phyloP scores from a whole-genome alignment of 2,113 vertebrate genomes.

The Callipepla squamata region DNA sequence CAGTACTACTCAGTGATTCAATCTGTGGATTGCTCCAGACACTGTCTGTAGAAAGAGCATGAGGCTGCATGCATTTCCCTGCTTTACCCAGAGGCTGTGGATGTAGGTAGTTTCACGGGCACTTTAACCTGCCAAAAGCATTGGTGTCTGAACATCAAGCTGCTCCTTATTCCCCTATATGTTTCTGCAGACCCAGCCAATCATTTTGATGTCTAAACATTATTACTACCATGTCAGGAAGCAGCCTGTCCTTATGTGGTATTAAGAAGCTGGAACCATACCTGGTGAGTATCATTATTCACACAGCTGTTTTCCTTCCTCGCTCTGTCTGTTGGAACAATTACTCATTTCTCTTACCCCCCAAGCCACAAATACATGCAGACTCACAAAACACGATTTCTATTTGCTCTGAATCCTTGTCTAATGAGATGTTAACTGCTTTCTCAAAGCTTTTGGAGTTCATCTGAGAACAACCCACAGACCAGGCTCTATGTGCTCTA shows the following conservation, averaged over 20 bases:
- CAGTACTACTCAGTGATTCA: not conserved
- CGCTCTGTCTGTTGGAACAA: not conserved
- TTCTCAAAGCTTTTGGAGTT: not conserved
- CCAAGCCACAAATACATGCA: not conserved
- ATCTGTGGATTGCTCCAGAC: not conserved
- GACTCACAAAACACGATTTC: not conserved
- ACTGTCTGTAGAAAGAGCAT: not conserved
- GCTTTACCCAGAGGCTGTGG: not conserved
- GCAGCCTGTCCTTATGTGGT: not conserved
- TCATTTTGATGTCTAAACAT: not conserved
- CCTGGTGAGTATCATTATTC: not conserved
- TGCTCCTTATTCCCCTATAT: not conserved
- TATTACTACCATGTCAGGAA: not conserved
- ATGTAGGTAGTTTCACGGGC: not conserved
- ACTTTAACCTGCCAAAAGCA: not conserved
- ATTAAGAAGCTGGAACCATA: not conserved
- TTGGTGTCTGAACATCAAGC: not conserved
- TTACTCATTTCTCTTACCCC: not conserved
- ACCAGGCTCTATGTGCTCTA: not conserved
- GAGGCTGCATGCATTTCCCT: not conserved
- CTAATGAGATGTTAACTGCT: not conserved
- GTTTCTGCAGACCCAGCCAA: not conserved
- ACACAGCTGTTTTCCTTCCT: not conserved
- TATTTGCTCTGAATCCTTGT: not conserved
- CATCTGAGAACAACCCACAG: not conserved